Conservation (phyloP, 2,888 invertebrate species). For the Amphipyra berbera region DNA sequence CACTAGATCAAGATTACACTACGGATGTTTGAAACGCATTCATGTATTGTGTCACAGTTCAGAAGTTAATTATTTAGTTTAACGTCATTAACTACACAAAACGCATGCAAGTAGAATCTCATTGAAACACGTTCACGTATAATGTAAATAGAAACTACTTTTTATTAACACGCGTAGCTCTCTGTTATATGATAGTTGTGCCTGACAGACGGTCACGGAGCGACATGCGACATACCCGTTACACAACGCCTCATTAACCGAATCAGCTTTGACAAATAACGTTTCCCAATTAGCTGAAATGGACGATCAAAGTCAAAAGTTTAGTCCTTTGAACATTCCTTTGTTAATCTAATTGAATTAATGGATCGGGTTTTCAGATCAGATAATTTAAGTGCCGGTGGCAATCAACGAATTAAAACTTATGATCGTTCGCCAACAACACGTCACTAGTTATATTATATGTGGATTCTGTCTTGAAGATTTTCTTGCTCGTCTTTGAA, state of each 20-base stretch:
- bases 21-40: slow-evolving; percentile 20
- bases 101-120: slow-evolving; percentile 33
- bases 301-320: slow-evolving; percentile 63
- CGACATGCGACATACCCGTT: slow-evolving; percentile 35
- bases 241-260: slow-evolving; percentile 58
- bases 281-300: slow-evolving; percentile 63
- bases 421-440: slow-evolving; percentile 33
- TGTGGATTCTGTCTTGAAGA: slow-evolving; percentile 29
- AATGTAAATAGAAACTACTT: slow-evolving; percentile 33
- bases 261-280: slow-evolving; percentile 64
- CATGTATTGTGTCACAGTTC: slow-evolving; percentile 19
- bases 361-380: slow-evolving; percentile 59
- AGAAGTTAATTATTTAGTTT: slow-evolving; percentile 38
- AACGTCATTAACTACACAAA: slow-evolving; percentile 38
- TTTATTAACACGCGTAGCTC: slow-evolving; percentile 30
- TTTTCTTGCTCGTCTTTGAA: slow-evolving; percentile 44
- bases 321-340: slow-evolving; percentile 61
- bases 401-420: slow-evolving; percentile 56
- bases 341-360: slow-evolving; percentile 63
- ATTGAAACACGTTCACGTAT: slow-evolving; percentile 25
- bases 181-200: slow-evolving; percentile 46
- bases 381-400: slow-evolving; percentile 56
- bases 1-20: not conserved
- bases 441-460: slow-evolving; percentile 32
- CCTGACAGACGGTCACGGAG: slow-evolving; percentile 31